Evolutionary conservation across 2,113 vertebrate species (phyloP).

Genomic region (Sarotherodon lohbergeri): DNA sequence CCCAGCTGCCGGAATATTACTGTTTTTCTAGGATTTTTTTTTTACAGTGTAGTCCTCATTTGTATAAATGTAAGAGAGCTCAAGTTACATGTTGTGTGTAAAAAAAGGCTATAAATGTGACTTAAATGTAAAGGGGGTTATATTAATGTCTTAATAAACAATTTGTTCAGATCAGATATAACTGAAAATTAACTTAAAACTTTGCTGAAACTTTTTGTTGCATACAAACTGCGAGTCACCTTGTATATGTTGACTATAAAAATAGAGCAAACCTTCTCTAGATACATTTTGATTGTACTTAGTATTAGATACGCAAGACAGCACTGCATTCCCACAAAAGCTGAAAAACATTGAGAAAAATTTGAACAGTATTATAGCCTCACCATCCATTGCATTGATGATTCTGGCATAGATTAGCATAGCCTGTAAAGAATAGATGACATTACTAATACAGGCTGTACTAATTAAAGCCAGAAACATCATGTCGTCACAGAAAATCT

Average conservation of each 20-base stretch:
- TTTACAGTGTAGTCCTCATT: not conserved
- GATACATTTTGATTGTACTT: not conserved
- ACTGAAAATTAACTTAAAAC: not conserved
- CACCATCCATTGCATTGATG: constrained; percentile 64
- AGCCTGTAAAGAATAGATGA: constrained; percentile 81
- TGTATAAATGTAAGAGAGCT: not conserved
- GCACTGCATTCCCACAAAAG: not conserved
- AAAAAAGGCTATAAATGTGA: not conserved
- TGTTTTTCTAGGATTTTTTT: no score
- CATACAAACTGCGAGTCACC: not conserved
- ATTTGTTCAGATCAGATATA: not conserved
- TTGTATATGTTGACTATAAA: not conserved
- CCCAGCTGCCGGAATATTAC: no score
- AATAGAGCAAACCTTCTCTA: not conserved
- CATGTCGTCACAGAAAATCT: constrained; percentile 18
- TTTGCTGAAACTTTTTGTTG: not conserved
- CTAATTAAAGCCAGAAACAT: constrained; percentile 83
- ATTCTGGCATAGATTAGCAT: constrained; percentile 82
- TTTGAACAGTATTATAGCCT: not conserved
- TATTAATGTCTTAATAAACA: no score
- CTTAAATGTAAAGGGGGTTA: not conserved
- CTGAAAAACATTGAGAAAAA: not conserved
- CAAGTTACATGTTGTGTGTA: not conserved
- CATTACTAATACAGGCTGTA: constrained; percentile 82
- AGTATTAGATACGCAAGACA: not conserved